Conservation (phyloP, 2,888 invertebrate genomes). For the Trissoscelio sp. region DNA sequence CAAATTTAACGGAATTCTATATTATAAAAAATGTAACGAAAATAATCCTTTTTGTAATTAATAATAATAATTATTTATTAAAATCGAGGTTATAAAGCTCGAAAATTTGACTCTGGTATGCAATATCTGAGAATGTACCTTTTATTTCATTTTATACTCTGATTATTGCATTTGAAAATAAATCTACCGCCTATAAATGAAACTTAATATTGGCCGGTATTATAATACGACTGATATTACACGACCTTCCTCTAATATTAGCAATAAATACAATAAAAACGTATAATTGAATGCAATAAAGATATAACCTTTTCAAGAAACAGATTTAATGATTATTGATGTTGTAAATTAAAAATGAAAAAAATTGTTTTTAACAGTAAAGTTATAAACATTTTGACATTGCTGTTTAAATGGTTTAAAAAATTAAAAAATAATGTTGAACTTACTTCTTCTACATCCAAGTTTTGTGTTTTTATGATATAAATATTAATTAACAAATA, state of each 20-base stretch:
- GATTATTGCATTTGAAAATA: slow-evolving; percentile 32
- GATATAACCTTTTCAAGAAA: slow-evolving; percentile 17
- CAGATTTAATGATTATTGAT: not conserved
- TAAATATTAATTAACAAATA: too few relatives aligned
- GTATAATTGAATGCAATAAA: slow-evolving; percentile 21
- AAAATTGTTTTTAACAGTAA: not conserved
- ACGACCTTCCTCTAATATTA: slow-evolving; percentile 32
- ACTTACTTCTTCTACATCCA: too few relatives aligned
- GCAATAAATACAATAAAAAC: slow-evolving; percentile 25
- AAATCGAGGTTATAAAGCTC: not conserved
- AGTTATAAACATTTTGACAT: too few relatives aligned
- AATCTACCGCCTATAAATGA: slow-evolving; percentile 22
- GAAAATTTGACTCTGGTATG: not conserved
- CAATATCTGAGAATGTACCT: slow-evolving; percentile 1
- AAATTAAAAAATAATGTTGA: too few relatives aligned
- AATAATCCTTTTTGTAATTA: not conserved
- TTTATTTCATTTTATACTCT: slow-evolving; percentile 29
- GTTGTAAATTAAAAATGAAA: not conserved
- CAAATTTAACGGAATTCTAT: too few relatives aligned
- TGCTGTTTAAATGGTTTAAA: too few relatives aligned
- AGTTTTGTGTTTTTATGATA: too few relatives aligned
- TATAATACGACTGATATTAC: slow-evolving; percentile 31
- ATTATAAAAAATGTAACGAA: too few relatives aligned
- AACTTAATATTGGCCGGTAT: slow-evolving; percentile 22
- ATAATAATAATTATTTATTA: not conserved